These are phyloP conservation scores for Leptatherina wallacei DNA, from an alignment of 2,797 vertebrate genomes.

Conservation along the genomic window DNA sequence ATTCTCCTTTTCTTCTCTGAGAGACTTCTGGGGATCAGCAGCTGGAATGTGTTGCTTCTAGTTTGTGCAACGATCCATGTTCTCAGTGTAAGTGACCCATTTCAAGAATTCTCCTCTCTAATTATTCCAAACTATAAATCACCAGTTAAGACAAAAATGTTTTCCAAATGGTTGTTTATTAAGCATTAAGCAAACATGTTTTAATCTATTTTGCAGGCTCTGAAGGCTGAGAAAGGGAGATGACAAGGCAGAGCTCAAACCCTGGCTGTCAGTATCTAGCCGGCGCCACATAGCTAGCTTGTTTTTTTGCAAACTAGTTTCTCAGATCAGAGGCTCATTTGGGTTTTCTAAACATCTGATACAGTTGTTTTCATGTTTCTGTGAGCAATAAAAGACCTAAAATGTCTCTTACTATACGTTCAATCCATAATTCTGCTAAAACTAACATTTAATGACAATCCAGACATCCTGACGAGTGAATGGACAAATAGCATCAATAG, in stretches of 20 bases:
- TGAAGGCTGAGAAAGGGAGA: no score
- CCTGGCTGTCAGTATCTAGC: no score
- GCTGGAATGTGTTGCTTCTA: neutral
- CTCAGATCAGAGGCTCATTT: neutral
- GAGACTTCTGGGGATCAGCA: neutral
- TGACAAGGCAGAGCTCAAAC: no score
- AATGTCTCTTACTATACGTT: no score
- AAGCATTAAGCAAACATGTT: neutral
- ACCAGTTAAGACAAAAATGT: neutral
- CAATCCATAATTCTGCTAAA: no score
- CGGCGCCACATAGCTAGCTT: no score
- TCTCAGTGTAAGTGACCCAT: neutral
- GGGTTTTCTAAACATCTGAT: neutral
- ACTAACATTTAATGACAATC: no score
- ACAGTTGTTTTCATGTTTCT: neutral
- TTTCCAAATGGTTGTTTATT: neutral
- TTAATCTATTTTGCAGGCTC: no score
- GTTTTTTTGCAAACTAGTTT: no score
- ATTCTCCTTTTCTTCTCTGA: neutral
- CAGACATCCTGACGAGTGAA: no score
- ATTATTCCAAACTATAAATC: conserved; percentile 9
- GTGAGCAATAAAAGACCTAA: no score
- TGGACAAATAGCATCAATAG: no score
- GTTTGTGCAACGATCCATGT: neutral
- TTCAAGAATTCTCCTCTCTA: neutral